phyloP scores from a whole-genome alignment of 92 coral and sea anemone species.

The Porites cylindrica region DNA sequence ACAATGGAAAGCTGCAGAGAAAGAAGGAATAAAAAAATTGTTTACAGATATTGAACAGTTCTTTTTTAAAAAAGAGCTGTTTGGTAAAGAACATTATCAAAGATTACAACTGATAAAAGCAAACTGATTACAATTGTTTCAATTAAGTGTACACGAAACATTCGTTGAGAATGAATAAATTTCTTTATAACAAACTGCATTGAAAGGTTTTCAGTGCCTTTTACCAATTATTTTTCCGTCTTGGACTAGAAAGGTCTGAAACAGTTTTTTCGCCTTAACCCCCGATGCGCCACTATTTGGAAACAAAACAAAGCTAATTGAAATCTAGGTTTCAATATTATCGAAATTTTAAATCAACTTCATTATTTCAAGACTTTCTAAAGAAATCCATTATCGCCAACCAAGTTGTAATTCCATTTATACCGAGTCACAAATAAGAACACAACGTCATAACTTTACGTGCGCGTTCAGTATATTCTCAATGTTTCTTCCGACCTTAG shows the following conservation, averaged over 20 bases:
- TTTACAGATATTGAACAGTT: background rate
- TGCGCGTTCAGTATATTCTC: background rate
- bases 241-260: no score
- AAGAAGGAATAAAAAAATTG: background rate
- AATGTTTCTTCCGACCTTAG: background rate
- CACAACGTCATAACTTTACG: no score
- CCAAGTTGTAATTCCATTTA: background rate
- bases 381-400: slow-evolving; percentile 26
- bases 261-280: no score
- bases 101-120: background rate
- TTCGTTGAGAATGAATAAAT: no score
- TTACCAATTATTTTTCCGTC: no score
- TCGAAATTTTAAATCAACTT: background rate
- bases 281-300: background rate
- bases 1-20: background rate
- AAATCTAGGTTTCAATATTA: background rate
- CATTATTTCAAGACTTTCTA: slow-evolving; percentile 5
- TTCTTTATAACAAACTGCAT: background rate
- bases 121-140: background rate
- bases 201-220: no score
- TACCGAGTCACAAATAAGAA: background rate
- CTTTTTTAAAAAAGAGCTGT: background rate
- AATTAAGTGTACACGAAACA: background rate
- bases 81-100: background rate
- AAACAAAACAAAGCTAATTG: background rate